Conservation (phyloP, 2,888 invertebrate species). For the Drosophila fulvimacula region DNA sequence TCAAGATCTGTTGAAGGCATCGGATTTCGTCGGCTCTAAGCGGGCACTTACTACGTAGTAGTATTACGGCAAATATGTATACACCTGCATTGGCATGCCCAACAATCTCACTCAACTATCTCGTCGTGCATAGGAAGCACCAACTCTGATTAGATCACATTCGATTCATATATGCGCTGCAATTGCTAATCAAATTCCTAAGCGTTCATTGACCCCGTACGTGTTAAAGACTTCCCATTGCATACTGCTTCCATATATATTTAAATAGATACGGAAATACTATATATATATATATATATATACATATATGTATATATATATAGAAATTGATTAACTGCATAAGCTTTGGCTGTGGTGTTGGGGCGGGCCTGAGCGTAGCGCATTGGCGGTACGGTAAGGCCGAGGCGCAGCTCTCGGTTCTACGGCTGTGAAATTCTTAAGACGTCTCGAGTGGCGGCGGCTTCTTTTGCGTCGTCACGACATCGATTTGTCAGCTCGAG, state of each 20-base stretch:
- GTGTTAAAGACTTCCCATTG: conserved; percentile 8
- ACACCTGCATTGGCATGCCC: background rate
- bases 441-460: conserved; percentile 52
- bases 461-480: conserved; percentile 28
- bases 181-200: background rate
- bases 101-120: background rate
- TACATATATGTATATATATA: background rate
- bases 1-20: conserved; percentile 20
- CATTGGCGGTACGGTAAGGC: conserved; percentile 26
- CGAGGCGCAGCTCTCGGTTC: conserved; percentile 11
- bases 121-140: background rate
- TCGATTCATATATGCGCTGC: conserved; percentile 2
- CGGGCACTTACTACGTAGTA: conserved; percentile 23
- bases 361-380: conserved; percentile 21
- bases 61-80: background rate
- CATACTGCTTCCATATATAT: background rate
- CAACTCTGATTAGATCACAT: conserved; percentile 6
- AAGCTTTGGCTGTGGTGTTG: background rate
- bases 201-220: conserved; percentile 12
- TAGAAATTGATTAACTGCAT: conserved; percentile 1
- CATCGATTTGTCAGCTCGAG: conserved; percentile 49
- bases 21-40: conserved; percentile 4
- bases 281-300: background rate
- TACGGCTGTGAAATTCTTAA: conserved; percentile 45
- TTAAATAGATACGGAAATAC: conserved; percentile 11